These are phyloP conservation scores for Scaptomyza pallida DNA, from an alignment of 1,140 invertebrate genomes.

Conservation along the genomic window DNA sequence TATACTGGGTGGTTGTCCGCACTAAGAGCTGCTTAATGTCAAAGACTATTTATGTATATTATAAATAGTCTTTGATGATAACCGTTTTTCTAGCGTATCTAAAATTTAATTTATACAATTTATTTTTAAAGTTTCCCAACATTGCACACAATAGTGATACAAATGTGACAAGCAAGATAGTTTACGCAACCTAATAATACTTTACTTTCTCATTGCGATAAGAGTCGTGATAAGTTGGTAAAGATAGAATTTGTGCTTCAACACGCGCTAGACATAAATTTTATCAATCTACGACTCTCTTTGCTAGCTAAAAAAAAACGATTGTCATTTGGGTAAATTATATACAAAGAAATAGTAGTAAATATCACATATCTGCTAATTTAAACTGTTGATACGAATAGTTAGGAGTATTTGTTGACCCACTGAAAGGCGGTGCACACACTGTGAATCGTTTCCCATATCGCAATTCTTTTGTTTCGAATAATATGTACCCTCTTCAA, in stretches of 20 bases:
- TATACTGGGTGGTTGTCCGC: conserved; percentile 1
- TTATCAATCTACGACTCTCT: no score
- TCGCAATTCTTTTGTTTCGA: background rate
- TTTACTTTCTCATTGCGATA: background rate
- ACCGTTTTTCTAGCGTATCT: no score
- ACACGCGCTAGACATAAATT: no score
- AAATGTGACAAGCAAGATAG: no score
- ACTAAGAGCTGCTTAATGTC: background rate
- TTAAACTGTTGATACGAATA: background rate
- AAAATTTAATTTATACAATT: no score
- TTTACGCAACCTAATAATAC: conserved; percentile 3
- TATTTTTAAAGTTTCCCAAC: no score
- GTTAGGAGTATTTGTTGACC: conserved; percentile 2
- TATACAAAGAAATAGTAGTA: background rate
- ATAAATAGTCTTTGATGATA: no score
- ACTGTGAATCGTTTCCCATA: background rate
- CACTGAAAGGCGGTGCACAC: conserved; percentile 7
- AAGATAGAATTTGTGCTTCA: no score
- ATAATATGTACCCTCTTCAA: background rate
- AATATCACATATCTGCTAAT: conserved; percentile 28
- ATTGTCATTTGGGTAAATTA: no score
- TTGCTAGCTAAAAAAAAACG: no score
- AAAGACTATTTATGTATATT: no score
- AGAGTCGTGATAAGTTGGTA: conserved; percentile 12
- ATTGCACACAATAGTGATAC: no score